Evolutionary conservation across 2,113 vertebrate species (phyloP).

Genomic region (Oryzias celebensis): DNA sequence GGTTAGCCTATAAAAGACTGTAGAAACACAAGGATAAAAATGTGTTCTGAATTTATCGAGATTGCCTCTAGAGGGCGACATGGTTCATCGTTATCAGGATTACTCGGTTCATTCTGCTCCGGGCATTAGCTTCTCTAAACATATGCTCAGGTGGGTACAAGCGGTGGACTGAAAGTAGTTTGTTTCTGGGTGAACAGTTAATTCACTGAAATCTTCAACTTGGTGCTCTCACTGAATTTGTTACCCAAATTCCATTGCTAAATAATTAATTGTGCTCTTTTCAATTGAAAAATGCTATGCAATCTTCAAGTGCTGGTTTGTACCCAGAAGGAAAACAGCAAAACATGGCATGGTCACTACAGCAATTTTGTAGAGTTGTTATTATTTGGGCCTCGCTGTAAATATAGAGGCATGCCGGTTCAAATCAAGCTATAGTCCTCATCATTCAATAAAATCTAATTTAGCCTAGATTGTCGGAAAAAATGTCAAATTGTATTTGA

Average conservation of each 20-base stretch:
- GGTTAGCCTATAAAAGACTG: neutral
- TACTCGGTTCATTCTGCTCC: conserved; percentile 50
- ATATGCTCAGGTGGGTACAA: neutral
- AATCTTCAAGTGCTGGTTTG: conserved; percentile 5
- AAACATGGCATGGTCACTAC: too few species aligned
- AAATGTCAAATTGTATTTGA: too few species aligned
- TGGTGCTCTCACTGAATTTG: neutral
- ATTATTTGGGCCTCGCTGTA: too few species aligned
- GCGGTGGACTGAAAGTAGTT: neutral
- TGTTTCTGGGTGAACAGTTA: neutral
- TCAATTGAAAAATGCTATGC: conserved; percentile 7
- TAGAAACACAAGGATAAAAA: too few species aligned
- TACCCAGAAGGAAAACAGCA: neutral
- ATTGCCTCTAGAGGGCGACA: conserved; percentile 65
- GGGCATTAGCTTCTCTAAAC: conserved; percentile 22
- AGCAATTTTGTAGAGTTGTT: too few species aligned
- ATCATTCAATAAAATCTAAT: too few species aligned
- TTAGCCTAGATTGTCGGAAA: too few species aligned
- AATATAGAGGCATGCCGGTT: too few species aligned
- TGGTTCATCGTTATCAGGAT: conserved; percentile 21
- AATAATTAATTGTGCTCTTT: neutral
- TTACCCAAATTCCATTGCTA: too few species aligned
- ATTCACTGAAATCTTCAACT: neutral
- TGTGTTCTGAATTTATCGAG: too few species aligned
- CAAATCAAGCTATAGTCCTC: too few species aligned